Conservation (phyloP, 2,888 invertebrate species). For the Cephalotes varians region DNA sequence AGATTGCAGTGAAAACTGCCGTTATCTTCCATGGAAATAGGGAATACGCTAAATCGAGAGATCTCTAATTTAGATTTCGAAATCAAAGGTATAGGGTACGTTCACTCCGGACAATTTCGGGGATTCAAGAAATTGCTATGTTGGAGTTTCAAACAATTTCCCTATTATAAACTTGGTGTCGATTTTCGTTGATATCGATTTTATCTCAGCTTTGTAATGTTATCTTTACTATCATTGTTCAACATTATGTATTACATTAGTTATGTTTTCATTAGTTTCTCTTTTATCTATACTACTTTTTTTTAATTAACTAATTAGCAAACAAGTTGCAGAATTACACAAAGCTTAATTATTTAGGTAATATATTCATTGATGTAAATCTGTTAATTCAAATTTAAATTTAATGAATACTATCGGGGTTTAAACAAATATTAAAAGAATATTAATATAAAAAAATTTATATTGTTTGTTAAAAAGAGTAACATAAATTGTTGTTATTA, state of each 20-base stretch:
- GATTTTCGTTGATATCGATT: slow-evolving; percentile 18
- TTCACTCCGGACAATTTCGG: not conserved
- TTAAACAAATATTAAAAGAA: not conserved
- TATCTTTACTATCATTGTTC: not conserved
- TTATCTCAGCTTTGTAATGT: slow-evolving; percentile 6
- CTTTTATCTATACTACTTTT: not conserved
- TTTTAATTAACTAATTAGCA: not conserved
- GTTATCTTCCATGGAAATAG: slow-evolving; percentile 36
- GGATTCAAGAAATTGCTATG: slow-evolving; percentile 20
- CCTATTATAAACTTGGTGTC: slow-evolving; percentile 5
- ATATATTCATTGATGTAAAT: not conserved
- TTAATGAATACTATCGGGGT: not conserved
- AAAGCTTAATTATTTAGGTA: not conserved
- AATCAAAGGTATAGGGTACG: slow-evolving; percentile 5
- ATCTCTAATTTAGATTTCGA: slow-evolving; percentile 47
- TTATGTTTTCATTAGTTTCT: not conserved
- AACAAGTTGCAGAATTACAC: not conserved
- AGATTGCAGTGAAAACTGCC: slow-evolving; percentile 33
- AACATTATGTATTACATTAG: slow-evolving; percentile 6
- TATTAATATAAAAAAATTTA: not conserved
- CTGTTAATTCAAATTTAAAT: not conserved
- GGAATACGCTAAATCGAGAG: slow-evolving; percentile 13
- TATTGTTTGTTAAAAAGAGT: not conserved
- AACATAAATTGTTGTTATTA: not conserved
- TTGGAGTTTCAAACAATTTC: slow-evolving; percentile 21